Evolutionary conservation across 1,140 invertebrate genomes (phyloP).

Genomic region (Papilio xuthus): DNA sequence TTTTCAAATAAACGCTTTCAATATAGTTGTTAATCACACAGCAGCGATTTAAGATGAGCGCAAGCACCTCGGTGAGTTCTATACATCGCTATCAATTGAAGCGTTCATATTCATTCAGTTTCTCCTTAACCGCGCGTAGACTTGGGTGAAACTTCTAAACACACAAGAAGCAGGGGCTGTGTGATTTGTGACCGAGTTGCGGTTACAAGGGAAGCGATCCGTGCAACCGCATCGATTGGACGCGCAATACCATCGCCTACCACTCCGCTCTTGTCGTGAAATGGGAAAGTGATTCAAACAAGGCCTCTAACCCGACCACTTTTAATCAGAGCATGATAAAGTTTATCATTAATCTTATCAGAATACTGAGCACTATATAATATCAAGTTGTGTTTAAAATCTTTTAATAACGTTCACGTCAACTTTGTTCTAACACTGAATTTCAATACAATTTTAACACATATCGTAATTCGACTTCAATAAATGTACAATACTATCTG

Average conservation of each 20-base stretch:
- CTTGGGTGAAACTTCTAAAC: constrained; percentile 16
- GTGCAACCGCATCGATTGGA: constrained; percentile 57
- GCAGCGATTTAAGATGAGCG: too few relatives aligned
- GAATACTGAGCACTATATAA: not conserved
- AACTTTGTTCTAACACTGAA: too few relatives aligned
- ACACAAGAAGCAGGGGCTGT: constrained; percentile 40
- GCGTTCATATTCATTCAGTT: not conserved
- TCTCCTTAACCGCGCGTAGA: not conserved
- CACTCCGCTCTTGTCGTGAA: constrained; percentile 38
- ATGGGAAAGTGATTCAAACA: constrained; percentile 56
- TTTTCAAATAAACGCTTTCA: too few relatives aligned
- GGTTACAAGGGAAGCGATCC: constrained; percentile 61
- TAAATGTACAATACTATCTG: not conserved
- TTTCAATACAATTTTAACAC: not conserved
- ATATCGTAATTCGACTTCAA: not conserved
- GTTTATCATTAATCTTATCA: not conserved
- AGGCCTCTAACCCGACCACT: not conserved
- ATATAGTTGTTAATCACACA: too few relatives aligned
- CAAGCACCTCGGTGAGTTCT: too few relatives aligned
- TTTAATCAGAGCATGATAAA: constrained; percentile 13
- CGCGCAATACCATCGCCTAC: constrained; percentile 48
- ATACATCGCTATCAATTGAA: not conserved
- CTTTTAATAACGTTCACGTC: not conserved
- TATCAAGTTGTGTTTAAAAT: too few relatives aligned
- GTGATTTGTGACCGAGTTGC: constrained; percentile 55